Evolutionary conservation across 2,113 vertebrate genomes (phyloP), one percentile per base, ranked within the genome.

Genomic region (Grammomys surdaster): DNA sequence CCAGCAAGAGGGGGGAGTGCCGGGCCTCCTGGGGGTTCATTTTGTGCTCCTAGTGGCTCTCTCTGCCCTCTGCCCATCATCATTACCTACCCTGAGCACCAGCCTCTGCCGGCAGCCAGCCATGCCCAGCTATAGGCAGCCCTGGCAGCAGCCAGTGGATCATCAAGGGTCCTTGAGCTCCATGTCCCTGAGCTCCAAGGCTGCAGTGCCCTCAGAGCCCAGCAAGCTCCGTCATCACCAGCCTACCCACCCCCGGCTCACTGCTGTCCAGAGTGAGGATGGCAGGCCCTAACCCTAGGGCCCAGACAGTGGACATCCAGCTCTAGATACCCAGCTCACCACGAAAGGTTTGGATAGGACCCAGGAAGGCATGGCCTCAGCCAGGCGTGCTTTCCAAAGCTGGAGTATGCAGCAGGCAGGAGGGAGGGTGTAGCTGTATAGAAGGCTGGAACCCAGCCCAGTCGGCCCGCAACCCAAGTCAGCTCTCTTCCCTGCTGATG

Each of bases 1-100:
- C 43, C 43, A 43, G 81, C 17, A 69, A 54, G 67, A 54, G 33
- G 9, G 1, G 20, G 17, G n/a, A 33, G 10, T 10, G 31, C 28
- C 36, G 5, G 31, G 24, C 31, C 46, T 54, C 36, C 26, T 26
- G 5, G 0, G 8, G 51, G 22, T 13, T 9, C 2, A 9, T 33
- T 28, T 40, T 54, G 28, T 77, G 43, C 28, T 13, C 13, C 33
- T 7, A 14, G n/a, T 48, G 5, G 14, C 7, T 31, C 75, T 46
- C 60, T 65, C 77, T 65, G 26, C 56, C 36, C 58, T 20, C 51
- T n/a, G n/a, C 94, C 67, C 2, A 48, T 70, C 0, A 26, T 51
- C 0, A 0, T 54, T 51, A n/a, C 95, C 82, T 67, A 33, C 48
- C 48, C 60, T 1, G 31, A 28, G 72, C 1, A 0, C 24, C 56